Evolutionary conservation across 2,888 invertebrate species (phyloP), one percentile per base, ranked within the genome.

Genomic region (Aplocera efformata): DNA sequence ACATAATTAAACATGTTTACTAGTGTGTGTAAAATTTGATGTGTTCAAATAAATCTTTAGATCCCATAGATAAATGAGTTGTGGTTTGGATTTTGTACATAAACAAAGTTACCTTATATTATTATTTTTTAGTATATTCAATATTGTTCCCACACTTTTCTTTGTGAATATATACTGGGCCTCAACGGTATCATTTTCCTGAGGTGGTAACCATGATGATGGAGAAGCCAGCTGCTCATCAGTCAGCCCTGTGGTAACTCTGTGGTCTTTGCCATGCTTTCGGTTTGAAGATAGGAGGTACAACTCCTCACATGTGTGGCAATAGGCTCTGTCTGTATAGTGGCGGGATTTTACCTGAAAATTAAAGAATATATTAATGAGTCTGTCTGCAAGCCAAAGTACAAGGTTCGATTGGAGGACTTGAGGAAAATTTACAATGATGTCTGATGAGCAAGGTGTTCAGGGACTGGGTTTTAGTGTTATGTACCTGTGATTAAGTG

Each of bases 121-220:
- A 51, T 93, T 88, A 47, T 89, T 79, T 17, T 79, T 70, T 11
- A 94, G 79, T 55, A 93, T 91, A 10, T 90, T 85, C 7, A 91
- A 67, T 8, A 96, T 89, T 48, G 93, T 92, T 7, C 86, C 62
- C 3, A 93, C 88, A 13, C 94, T 89, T 48, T 90, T 89, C 48
- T 91, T 88, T 1, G 94, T 90, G 75, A 98, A 98, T 57, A 96
- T 90, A 73, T 94, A 97, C 73, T 97, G 97, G 0, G 97, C 97
- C 78, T 96, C 96, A 11, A 92, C 92, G 54, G 94, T 93, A 32
- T 94, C 91, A 77, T 94, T 91, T 29, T 92, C 91, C 7, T 94
- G 65, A 0, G 95, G 91, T 17, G 89, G 88, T 6, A 97, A 72
- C 63, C 96, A 89, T 38, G 89, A 86, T 0, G 94, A 92, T 0